Evolutionary conservation across 64 coral and sea anemone genomes (phyloP), one percentile per base, ranked within the genome.

Genomic region (Montipora cactus): DNA sequence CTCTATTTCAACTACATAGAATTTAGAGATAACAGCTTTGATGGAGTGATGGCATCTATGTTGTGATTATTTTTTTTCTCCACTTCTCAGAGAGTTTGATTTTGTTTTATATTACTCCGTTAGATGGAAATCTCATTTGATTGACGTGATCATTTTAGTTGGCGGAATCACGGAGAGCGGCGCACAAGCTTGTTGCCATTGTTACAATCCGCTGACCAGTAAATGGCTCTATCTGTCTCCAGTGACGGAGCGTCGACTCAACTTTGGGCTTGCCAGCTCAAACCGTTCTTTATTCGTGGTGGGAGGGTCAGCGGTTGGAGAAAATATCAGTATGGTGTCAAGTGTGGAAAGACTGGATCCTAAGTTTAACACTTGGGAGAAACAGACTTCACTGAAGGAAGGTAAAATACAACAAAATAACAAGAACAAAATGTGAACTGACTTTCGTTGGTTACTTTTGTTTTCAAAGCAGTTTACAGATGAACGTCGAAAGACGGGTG

Each of bases 151-250:
- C 75, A 64, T 97, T 5, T 59, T 97, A 13, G 83, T 90, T 25
- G 95, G 95, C 10, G 95, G 95, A 45, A 87, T 91, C 67, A 94
- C 82, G 37, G 95, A 97, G 76, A 79, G 88, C 62, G 88, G 81
- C 22, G 73, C 51, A 8, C 92, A 83, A 71, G 80, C 79, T 11
- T 94, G 92, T 82, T 93, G 88, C 23, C 92, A 97, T 22, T 97
- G 95, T 51, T 97, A 91, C 89, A 90, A 94, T 55, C 95, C 95
- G 81, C 95, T 77, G 82, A 90, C 88, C 66, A 93, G 75, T 58
- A 87, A 94, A 23, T 97, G 95, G 95, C 81, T 94, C 87, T 97
- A 57, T 16, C 3, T 97, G 82, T 89, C 89, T 59, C 92, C 88
- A 76, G 46, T 97, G 44, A 90, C 71, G 49, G 88, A 88, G 16